Base-by-base conservation (phyloP, 2,113 vertebrate species). In the Laticauda laticaudata region DNA sequence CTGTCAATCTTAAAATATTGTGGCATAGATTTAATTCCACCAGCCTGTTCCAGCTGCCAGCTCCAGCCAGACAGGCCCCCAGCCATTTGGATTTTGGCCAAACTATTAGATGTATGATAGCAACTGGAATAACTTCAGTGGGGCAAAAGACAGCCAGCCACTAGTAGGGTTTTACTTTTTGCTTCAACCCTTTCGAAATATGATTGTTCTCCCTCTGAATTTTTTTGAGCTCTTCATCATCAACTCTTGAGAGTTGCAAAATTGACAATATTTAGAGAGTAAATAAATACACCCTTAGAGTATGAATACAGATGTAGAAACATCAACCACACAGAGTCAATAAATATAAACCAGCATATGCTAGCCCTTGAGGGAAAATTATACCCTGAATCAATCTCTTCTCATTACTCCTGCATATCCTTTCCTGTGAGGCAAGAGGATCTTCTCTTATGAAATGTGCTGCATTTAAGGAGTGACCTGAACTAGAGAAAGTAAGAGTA, bases 351-450 rank as follows among this genome's bases (percentile, higher is more conserved):
- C 69, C 18, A 75, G n/a, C 81, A 0, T 56, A n/a, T 55, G n/a
- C 4, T 15, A 24, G 88, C 88, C 88, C 91, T 92, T 89, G 1
- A 0, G 15, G 29, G 48, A 26, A 86, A 93, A 91, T 85, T 43
- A 91, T 92, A 95, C 94, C 15, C 96, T 94, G 89, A 0, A 43
- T 91, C 85, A 81, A 92, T 90, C 93, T 93, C 87, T 92, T 90
- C 92, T 45, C 90, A 75, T 91, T 90, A 81, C 59, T 61, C 87
- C 94, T 91, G 91, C 95, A 93, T 26, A n/a, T 23, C 94, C 89
- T 39, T 69, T 81, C 53, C 24, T 55, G 92, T 51, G 39, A 93
- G 94, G 90, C 88, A 95, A 81, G 93, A 95, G 93, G 92, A 94
- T 91, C 91, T 34, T 89, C 86, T 85, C 94, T 90, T 91, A 55